Evolutionary conservation across 2,888 invertebrate genomes (phyloP), one percentile per base, ranked within the genome.

Genomic region (Cantharis lateralis): DNA sequence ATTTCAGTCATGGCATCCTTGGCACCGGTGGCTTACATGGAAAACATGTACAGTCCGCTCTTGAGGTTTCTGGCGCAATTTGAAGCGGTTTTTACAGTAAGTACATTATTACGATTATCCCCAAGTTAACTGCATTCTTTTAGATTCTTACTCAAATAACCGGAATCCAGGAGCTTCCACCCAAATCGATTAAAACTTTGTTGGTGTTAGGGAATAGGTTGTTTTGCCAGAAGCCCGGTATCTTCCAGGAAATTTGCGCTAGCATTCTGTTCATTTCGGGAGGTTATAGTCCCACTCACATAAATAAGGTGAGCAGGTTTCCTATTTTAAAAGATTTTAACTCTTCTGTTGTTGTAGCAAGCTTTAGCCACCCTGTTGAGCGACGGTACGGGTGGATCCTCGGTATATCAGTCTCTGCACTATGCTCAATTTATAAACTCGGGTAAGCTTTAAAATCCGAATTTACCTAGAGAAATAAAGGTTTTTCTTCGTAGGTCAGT

Each of bases 11-110:
- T 91, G 90, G 90, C 91, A 74, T 90, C 91, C 0, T 83, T 93
- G 64, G 93, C 92, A 0, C 93, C 93, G 0, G 89, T 93, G 0
- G 91, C 91, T 1, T 92, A 89, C 82, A 85, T 91, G 81, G 86
- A 87, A 0, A 87, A 90, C 76, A 85, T 90, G 24, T 85, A 76
- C 63, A 91, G 91, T 83, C 90, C 90, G 0, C 84, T 91, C 1
- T 86, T 91, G 10, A 69, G 62, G 16, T 9, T 64, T 10, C 10
- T 81, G 10, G 79, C 80, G 13, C 72, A 75, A 1, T 73, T 77
- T 15, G 81, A 79, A 10, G 63, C 75, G 0, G 9, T 64, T 24
- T 64, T 32, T 15, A 70, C 64, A 15, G 72, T 76, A 73, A n/a
- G 72, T 76, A 70, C 13, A 61, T 63, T 24, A 15, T 3, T 16